These are phyloP conservation scores for Puntigrus tetrazona DNA, from an alignment of 2,113 vertebrate species.

Conservation along the genomic window DNA sequence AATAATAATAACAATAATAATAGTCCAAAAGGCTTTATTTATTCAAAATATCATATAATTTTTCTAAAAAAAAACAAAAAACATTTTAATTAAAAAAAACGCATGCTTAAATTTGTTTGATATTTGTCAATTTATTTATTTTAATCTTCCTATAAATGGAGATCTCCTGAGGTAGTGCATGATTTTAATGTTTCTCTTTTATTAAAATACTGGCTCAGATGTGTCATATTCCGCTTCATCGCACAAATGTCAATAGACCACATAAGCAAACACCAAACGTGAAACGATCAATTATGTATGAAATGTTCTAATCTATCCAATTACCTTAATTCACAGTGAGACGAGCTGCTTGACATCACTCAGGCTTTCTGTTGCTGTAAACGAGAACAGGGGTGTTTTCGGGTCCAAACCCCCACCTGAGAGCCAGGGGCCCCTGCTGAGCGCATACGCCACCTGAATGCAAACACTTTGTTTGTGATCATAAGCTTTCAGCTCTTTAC, in stretches of 20 bases:
- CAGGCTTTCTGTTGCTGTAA: background rate
- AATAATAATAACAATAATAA: too few relatives aligned
- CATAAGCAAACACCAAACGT: constrained; percentile 8
- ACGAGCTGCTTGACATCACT: background rate
- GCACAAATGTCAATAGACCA: constrained; percentile 25
- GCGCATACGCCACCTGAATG: background rate
- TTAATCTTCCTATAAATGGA: background rate
- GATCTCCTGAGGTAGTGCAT: background rate
- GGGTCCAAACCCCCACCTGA: background rate
- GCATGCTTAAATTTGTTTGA: too few relatives aligned
- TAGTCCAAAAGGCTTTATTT: too few relatives aligned
- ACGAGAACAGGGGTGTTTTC: background rate
- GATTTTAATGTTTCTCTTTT: background rate
- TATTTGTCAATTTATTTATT: background rate
- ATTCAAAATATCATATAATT: too few relatives aligned
- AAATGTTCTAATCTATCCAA: constrained; percentile 19
- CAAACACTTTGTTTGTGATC: constrained; percentile 1
- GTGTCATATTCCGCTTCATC: background rate
- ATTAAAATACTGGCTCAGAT: constrained; percentile 18
- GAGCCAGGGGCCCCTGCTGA: background rate
- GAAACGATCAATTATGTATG: constrained; percentile 38
- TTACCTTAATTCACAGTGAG: background rate
- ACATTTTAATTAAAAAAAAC: too few relatives aligned
- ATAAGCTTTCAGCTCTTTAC: background rate
- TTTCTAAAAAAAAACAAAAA: too few relatives aligned